Percentiles rank a stretch among this genome's conserved stretches.
phyloP scores from a whole-genome alignment of 2,797 vertebrate genomes.

The Apogon talboti region DNA sequence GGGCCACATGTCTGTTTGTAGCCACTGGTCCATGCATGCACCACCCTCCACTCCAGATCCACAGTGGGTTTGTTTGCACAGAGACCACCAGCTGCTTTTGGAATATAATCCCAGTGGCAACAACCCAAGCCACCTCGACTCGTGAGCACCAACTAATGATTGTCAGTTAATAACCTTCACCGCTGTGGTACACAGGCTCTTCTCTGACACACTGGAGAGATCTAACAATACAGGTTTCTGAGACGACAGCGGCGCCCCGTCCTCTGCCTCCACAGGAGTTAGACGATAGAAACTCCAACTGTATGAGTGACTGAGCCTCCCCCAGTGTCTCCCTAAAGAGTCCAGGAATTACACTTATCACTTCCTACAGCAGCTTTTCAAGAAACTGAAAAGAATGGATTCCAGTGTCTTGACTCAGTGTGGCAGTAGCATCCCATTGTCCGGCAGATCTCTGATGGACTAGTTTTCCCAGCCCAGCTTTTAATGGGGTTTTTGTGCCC shows the following conservation, averaged over 20 bases:
- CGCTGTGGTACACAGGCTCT: background rate
- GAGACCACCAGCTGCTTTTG: background rate
- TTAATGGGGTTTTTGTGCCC: background rate
- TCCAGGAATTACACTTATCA: background rate
- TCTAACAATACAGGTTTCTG: background rate
- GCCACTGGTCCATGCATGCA: too few relatives aligned
- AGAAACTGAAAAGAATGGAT: background rate
- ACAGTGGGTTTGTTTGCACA: background rate
- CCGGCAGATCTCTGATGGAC: background rate
- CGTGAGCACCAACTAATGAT: background rate
- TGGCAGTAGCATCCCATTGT: background rate
- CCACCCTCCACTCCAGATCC: too few relatives aligned
- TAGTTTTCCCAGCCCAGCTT: background rate
- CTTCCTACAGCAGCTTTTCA: background rate
- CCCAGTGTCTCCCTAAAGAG: background rate
- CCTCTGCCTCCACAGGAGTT: background rate
- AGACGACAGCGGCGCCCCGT: background rate
- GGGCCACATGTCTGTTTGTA: too few relatives aligned
- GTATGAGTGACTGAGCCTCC: too few relatives aligned
- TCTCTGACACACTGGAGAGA: background rate
- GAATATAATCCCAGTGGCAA: background rate
- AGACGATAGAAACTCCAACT: background rate
- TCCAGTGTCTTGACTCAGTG: background rate
- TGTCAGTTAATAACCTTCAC: background rate
- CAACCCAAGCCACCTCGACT: background rate